These are phyloP conservation scores for Crambe crambe DNA, from an alignment of 37 sponge, comb jelly and placozoan species.

Conservation along the genomic window DNA sequence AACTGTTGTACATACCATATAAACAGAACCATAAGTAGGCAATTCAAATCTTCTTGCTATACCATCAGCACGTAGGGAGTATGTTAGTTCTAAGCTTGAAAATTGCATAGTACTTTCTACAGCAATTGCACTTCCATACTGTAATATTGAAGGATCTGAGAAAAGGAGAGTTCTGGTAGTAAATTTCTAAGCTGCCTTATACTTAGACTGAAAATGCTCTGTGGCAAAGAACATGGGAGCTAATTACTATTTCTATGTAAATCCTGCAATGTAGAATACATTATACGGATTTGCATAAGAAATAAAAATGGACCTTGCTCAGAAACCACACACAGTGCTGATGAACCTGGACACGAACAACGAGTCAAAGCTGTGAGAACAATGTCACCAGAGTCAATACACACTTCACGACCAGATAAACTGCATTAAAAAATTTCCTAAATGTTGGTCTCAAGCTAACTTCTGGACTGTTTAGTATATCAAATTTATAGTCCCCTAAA, in stretches of 20 bases:
- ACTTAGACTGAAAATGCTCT: no score
- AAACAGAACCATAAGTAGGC: background rate
- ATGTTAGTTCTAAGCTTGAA: background rate
- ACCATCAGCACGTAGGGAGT: background rate
- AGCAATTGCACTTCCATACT: background rate
- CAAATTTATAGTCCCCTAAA: no score
- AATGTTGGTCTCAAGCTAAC: no score
- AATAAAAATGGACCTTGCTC: background rate
- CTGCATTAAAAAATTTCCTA: background rate
- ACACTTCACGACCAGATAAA: background rate
- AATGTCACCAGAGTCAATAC: background rate
- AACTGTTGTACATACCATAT: background rate
- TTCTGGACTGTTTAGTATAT: no score
- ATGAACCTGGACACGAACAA: constrained; percentile 11
- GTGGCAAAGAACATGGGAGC: no score
- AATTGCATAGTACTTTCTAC: background rate
- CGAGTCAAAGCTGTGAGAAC: background rate
- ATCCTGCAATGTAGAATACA: no score
- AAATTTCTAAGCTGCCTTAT: background rate
- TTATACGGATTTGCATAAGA: no score
- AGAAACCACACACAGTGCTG: constrained; percentile 13
- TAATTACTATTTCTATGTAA: no score
- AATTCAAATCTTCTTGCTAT: background rate
- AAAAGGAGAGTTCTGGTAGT: background rate
- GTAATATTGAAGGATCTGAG: background rate